These are phyloP conservation scores for Tenthredo scrophulariae DNA, from an alignment of 2,888 invertebrate genomes.

Conservation along the genomic window DNA sequence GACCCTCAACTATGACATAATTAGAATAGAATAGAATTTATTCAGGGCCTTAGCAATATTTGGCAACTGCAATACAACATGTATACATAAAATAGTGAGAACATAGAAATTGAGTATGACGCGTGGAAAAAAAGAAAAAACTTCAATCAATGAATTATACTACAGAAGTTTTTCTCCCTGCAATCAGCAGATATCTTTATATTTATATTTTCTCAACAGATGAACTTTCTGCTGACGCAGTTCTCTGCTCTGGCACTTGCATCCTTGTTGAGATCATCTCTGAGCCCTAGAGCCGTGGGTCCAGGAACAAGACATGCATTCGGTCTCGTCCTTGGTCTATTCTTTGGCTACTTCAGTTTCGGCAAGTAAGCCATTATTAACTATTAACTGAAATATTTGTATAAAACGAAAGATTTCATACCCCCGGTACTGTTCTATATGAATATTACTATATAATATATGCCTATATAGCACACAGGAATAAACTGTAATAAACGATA, in stretches of 20 bases:
- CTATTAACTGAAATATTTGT: not conserved
- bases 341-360: slow-evolving; percentile 93
- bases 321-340: slow-evolving; percentile 88
- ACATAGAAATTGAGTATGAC: not conserved
- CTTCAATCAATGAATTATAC: too few species aligned
- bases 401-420: not conserved
- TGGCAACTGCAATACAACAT: too few species aligned
- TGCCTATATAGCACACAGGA: not conserved
- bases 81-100: too few species aligned
- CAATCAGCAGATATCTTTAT: not conserved
- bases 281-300: slow-evolving; percentile 85
- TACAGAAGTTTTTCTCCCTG: too few species aligned
- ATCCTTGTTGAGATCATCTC: slow-evolving; percentile 87
- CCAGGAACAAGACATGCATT: slow-evolving; percentile 88
- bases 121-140: too few species aligned
- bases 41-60: too few species aligned
- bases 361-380: slow-evolving; percentile 84
- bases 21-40: too few species aligned
- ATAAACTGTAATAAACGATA: not conserved
- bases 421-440: not conserved
- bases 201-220: slow-evolving; percentile 79
- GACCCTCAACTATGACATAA: not conserved
- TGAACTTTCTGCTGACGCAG: slow-evolving; percentile 93
- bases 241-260: slow-evolving; percentile 89
- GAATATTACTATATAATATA: not conserved